Evolutionary conservation across 2,888 invertebrate species (phyloP).

Genomic region (Tenthredo mesomela): DNA sequence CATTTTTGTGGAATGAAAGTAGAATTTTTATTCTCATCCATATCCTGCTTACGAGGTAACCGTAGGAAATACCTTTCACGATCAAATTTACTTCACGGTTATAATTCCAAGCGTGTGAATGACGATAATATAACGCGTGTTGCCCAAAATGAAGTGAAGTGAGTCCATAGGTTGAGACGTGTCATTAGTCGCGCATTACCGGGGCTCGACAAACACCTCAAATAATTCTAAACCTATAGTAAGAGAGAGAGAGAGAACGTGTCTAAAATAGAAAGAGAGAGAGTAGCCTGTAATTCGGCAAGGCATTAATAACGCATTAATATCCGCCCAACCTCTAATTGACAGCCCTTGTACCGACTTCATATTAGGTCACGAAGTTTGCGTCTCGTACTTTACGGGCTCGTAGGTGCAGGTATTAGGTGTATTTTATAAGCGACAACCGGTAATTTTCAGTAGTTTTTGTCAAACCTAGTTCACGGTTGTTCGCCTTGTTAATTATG

Average conservation of each 20-base stretch:
- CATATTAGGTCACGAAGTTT: conserved; percentile 5
- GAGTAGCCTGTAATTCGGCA: not conserved
- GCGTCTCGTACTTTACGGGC: not conserved
- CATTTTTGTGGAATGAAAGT: too few relatives aligned
- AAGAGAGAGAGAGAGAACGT: not conserved
- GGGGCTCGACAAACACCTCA: conserved; percentile 26
- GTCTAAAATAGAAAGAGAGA: not conserved
- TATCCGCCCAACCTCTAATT: conserved; percentile 41
- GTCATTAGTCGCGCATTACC: conserved; percentile 36
- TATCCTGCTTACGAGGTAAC: not conserved
- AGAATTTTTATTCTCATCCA: not conserved
- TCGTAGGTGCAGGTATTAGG: not conserved
- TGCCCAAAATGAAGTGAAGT: conserved; percentile 26
- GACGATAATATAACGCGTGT: conserved; percentile 18
- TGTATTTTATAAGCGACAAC: conserved; percentile 5
- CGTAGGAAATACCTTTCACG: not conserved
- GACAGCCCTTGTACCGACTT: conserved; percentile 17
- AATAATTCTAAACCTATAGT: not conserved
- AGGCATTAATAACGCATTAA: conserved; percentile 49
- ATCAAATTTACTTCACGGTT: not conserved
- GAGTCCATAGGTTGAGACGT: not conserved
- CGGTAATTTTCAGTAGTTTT: conserved; percentile 42
- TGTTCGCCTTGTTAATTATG: conserved; percentile 47
- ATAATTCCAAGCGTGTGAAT: conserved; percentile 33
- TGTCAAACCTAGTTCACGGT: conserved; percentile 41